Percentiles rank a stretch among this genome's conserved stretches.
These are phyloP conservation scores for Picus viridis DNA, from an alignment of 2,797 vertebrate species.

Conservation along the genomic window DNA sequence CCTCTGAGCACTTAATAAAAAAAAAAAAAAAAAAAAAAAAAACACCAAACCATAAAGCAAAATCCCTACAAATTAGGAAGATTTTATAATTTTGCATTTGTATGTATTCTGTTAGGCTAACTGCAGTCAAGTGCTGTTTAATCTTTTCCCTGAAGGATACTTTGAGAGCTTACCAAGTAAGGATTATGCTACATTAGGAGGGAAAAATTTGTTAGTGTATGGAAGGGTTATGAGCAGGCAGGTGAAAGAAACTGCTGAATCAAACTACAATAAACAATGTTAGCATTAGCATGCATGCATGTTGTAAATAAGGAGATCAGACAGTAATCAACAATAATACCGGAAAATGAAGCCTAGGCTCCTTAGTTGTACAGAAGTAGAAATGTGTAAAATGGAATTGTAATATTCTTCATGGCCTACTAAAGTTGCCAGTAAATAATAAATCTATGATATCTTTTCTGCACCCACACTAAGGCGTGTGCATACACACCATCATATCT, in stretches of 20 bases:
- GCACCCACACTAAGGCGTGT: accelerated
- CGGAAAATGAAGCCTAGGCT: neutral
- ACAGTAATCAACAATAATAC: neutral
- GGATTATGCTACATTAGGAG: neutral
- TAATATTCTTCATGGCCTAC: neutral
- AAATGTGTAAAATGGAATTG: neutral
- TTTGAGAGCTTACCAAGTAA: constrained; percentile 56
- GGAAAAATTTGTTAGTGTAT: neutral
- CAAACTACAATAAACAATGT: neutral
- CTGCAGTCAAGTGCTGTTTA: constrained; percentile 47
- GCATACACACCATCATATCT: neutral
- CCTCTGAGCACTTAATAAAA: constrained; percentile 37
- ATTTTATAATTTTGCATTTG: constrained; percentile 58
- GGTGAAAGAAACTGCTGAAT: neutral
- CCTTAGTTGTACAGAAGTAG: neutral
- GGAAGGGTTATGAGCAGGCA: accelerated
- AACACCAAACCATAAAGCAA: neutral
- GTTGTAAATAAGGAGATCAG: neutral
- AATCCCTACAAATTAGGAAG: constrained; percentile 23
- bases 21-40: too few relatives aligned
- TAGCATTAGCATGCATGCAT: neutral
- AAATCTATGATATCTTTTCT: neutral
- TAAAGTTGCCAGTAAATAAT: neutral
- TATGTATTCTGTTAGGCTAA: constrained; percentile 38
- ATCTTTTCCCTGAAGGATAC: constrained; percentile 39